Evolutionary conservation across 1,140 invertebrate species (phyloP).

Genomic region (Notospermus geniculatus): DNA sequence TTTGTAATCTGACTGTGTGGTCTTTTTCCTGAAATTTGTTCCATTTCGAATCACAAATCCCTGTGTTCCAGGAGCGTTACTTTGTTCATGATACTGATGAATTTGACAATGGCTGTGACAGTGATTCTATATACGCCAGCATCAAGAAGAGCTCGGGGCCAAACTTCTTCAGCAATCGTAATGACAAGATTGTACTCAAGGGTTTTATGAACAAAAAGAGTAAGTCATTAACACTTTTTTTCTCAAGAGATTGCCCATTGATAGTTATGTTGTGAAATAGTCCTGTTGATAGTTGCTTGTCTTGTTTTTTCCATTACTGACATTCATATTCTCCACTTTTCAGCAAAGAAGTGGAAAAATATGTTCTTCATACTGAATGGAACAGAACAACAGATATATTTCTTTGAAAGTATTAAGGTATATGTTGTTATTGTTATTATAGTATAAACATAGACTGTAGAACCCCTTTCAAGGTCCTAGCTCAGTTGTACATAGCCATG

Average conservation of each 20-base stretch:
- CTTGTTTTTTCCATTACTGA: neutral
- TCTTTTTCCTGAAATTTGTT: no score
- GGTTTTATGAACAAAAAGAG: constrained; percentile 93
- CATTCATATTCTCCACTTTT: neutral
- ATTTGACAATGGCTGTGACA: neutral
- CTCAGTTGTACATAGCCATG: no score
- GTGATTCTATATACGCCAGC: constrained; percentile 37
- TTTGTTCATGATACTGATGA: neutral
- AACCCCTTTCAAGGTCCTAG: no score
- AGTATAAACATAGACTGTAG: no score
- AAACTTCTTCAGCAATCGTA: constrained; percentile 36
- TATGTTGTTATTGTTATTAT: no score
- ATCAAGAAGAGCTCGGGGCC: constrained; percentile 45
- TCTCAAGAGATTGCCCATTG: constrained; percentile 25
- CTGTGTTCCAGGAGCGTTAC: constrained; percentile 8
- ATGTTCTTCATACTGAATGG: constrained; percentile 93
- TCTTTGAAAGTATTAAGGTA: constrained; percentile 93
- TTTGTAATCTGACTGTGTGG: no score
- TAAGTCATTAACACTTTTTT: no score
- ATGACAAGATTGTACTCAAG: constrained; percentile 81
- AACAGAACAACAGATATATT: constrained; percentile 89
- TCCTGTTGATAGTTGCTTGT: no score
- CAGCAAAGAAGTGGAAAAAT: constrained; percentile 92
- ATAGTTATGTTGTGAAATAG: constrained; percentile 40
- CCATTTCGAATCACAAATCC: no score